Base-by-base conservation (phyloP, 1,140 invertebrate genomes). In the Drosophila truncata region DNA sequence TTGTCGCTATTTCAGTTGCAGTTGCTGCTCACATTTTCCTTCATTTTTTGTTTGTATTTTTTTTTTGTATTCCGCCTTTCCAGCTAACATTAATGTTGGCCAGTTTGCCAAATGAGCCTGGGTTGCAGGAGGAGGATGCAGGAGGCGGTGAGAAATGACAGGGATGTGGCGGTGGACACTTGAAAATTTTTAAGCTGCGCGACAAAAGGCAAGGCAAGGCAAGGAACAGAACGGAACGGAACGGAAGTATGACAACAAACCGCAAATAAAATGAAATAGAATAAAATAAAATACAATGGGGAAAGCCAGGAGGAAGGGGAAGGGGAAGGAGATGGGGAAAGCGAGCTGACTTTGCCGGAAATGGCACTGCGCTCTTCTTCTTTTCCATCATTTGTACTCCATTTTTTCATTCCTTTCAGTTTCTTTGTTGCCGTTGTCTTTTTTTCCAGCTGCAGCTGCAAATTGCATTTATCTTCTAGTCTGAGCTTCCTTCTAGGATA, bases 401-500 rank as follows among this genome's bases (percentile, higher is more conserved):
- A 39, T 70, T 72, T 71, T 60, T 20, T 33, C 8, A 8, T 46
- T 16, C 14, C 8, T 8, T 46, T 16, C 14, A 18, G 27, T 58
- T 52, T 41, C 23, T 37, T 42, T 54, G 47, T 35, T 58, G 41
- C 52, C 18, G n/a, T 18, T 62, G 41, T 20, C 50, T 72, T 46
- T 46, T 47, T 47, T 14, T 47, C 37, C 60, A 66, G 58, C 49
- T 63, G 41, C 46, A 58, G 50, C 63, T 80, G 82, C 82, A 87
- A 87, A 88, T 87, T 88, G 83, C 84, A 87, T 87, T 87, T 87
- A 88, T 88, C 83, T 87, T 87, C 76, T 71, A 82, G 80, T 78
- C 55, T 76, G 76, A 70, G 67, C 63, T 88, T 77, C 72, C 76
- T 77, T 63, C 67, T 67, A 23, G 62, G 57, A 44, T 54, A 49